Percentiles rank a stretch among this genome's conserved stretches.
These are phyloP conservation scores for Akabosia matsudoensis DNA, from an alignment of 1,140 invertebrate species.

Conservation along the genomic window DNA sequence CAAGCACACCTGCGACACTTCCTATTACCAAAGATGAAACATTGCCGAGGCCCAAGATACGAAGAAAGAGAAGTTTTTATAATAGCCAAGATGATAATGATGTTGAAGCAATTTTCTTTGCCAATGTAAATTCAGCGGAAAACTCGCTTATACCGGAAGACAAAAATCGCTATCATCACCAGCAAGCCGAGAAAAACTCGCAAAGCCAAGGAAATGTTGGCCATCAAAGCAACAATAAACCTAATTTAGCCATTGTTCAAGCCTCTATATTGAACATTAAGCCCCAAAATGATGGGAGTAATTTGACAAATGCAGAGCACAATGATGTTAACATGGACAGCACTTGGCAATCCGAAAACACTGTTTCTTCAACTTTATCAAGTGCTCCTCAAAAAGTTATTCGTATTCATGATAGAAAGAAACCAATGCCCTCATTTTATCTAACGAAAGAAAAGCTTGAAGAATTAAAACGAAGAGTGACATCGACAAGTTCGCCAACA, in stretches of 20 bases:
- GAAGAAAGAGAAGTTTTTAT: slow-evolving; percentile 6
- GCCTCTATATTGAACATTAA: background rate
- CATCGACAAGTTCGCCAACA: background rate
- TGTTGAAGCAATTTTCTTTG: slow-evolving; percentile 7
- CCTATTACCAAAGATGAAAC: background rate
- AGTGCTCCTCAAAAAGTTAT: background rate
- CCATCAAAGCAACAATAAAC: background rate
- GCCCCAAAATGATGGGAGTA: too few species aligned
- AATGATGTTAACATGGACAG: too few species aligned
- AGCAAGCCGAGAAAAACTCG: background rate
- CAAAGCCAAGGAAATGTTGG: background rate
- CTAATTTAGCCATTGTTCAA: background rate
- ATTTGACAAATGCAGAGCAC: too few species aligned
- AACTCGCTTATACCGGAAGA: slow-evolving; percentile 2
- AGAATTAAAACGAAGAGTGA: slow-evolving; percentile 10
- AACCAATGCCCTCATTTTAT: background rate
- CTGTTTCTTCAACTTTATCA: background rate
- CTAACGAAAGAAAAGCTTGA: background rate
- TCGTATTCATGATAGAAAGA: background rate
- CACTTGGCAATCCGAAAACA: background rate
- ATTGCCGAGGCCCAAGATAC: background rate
- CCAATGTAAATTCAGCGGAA: slow-evolving; percentile 3
- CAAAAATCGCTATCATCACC: background rate
- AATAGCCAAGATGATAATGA: background rate
- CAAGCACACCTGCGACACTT: background rate